Base-by-base conservation (phyloP, 2,797 vertebrate genomes). In the Rhinella marina region DNA sequence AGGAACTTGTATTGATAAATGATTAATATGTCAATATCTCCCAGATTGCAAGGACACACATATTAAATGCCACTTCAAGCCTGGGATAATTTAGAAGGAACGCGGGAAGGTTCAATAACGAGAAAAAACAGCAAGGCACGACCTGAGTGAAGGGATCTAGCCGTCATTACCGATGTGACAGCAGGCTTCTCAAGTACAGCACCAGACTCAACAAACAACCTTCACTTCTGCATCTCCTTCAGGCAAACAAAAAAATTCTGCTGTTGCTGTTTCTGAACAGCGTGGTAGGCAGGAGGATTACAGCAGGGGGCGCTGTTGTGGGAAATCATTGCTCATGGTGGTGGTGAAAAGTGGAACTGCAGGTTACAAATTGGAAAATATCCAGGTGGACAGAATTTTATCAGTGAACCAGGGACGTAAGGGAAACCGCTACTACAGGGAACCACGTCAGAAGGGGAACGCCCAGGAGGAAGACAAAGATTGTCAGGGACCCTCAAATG, bases 11-110 rank as follows among this genome's bases (percentile, higher is more conserved):
- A 50, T 82, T 87, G 61, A 87, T 82, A 73, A 82, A 87, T 87
- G 80, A 87, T 82, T 75, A 82, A 73, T 62, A 5, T 92, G 61
- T 70, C 81, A 56, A 82, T 82, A 82, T 14, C 64, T 14, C 17
- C 59, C 64, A 23, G 9, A 25, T 66, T 50, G 8, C 64, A 10
- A 52, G 48, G 64, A 70, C 81, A 70, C 62, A 50, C 21, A 70
- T 82, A 66, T 19, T 27, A 82, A 27, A 66, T 29, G 64, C 64
- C 81, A 82, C 81, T 82, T 52, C 81, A 56, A 70, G 64, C 48
- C 50, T 13, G 2, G 16, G 48, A 50, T 68, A 23, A 68, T 29
- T 54, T 27, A 54, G 81, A 25, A 68, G 62, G 64, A 82, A 70
- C 16, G 64, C 41, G 66, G 50, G n/a, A 25, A 50, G 61, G 81